Evolutionary conservation across 1,140 invertebrate genomes (phyloP).

Genomic region (Brachionus angularis): DNA sequence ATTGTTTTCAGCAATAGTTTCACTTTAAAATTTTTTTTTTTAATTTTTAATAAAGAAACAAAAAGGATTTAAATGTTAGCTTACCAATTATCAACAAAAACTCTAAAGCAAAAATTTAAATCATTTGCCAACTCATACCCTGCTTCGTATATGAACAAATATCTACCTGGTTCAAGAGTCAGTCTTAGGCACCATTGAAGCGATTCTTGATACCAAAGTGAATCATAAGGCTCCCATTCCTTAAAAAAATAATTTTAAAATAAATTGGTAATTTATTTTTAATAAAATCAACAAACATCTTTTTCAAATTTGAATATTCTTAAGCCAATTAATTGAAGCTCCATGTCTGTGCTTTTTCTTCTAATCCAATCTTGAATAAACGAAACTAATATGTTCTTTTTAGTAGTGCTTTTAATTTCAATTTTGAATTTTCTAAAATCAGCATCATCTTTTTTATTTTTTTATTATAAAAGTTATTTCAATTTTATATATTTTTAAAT

Average conservation of each 20-base stretch:
- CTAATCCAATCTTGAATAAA: conserved; percentile 43
- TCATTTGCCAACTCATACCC: conserved; percentile 11
- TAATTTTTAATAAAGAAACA: background rate
- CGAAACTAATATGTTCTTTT: conserved; percentile 16
- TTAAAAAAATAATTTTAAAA: background rate
- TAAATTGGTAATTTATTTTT: background rate
- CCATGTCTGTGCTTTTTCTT: conserved; percentile 17
- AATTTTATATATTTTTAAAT: background rate
- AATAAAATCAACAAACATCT: background rate
- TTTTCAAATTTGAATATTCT: conserved; percentile 35
- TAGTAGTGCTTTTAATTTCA: background rate
- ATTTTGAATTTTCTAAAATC: conserved; percentile 32
- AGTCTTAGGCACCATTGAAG: conserved; percentile 42
- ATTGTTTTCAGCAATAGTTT: background rate
- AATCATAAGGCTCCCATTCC: conserved; percentile 29
- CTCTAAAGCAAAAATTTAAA: conserved; percentile 32
- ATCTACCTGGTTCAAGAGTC: conserved; percentile 25
- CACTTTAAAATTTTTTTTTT: conserved; percentile 2
- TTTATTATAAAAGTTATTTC: background rate
- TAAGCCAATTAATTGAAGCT: conserved; percentile 17
- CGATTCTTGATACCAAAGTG: conserved; percentile 38
- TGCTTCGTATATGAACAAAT: conserved; percentile 29
- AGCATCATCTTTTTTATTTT: conserved; percentile 29
- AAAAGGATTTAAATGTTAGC: no score
- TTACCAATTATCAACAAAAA: conserved; percentile 33